Percentiles rank a stretch among this genome's conserved stretches.
Conservation (phyloP, 2,888 invertebrate genomes). For the Meloe dianella region DNA sequence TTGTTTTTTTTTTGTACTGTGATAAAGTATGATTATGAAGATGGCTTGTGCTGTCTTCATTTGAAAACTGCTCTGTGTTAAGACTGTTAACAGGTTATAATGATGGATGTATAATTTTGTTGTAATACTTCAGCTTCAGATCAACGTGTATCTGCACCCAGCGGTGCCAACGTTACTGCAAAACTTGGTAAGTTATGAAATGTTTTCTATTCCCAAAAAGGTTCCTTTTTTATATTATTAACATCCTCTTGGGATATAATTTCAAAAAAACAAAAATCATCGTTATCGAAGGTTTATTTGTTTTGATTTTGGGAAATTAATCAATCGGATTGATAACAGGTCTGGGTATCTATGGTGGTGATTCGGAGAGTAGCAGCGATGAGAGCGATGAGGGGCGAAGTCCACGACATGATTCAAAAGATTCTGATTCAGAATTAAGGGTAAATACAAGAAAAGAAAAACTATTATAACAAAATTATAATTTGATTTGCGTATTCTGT, state of each 20-base stretch:
- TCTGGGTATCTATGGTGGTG: slow-evolving; percentile 81
- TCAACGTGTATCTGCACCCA: slow-evolving; percentile 57
- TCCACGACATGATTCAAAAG: slow-evolving; percentile 41
- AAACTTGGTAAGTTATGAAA: slow-evolving; percentile 82
- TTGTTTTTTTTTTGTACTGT: background rate
- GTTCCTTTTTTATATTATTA: background rate
- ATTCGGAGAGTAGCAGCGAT: slow-evolving; percentile 65
- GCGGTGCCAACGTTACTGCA: slow-evolving; percentile 81
- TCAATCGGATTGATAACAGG: slow-evolving; percentile 61
- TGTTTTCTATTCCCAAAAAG: slow-evolving; percentile 21
- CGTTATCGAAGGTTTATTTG: background rate
- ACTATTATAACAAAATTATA: no score
- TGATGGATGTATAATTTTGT: slow-evolving; percentile 53
- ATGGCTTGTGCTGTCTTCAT: slow-evolving; percentile 29
- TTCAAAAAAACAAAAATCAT: background rate
- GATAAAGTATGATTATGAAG: slow-evolving; percentile 12
- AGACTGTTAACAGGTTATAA: slow-evolving; percentile 55
- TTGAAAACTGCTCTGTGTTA: slow-evolving; percentile 32
- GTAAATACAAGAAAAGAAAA: no score
- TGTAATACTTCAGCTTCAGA: slow-evolving; percentile 60
- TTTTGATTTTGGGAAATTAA: slow-evolving; percentile 15
- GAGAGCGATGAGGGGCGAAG: slow-evolving; percentile 59
- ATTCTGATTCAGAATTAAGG: slow-evolving; percentile 77
- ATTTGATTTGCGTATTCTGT: slow-evolving; percentile 6
- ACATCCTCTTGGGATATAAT: background rate